Base-by-base conservation (phyloP, 2,888 invertebrate species). In the Pseudeuparius sepicola region DNA sequence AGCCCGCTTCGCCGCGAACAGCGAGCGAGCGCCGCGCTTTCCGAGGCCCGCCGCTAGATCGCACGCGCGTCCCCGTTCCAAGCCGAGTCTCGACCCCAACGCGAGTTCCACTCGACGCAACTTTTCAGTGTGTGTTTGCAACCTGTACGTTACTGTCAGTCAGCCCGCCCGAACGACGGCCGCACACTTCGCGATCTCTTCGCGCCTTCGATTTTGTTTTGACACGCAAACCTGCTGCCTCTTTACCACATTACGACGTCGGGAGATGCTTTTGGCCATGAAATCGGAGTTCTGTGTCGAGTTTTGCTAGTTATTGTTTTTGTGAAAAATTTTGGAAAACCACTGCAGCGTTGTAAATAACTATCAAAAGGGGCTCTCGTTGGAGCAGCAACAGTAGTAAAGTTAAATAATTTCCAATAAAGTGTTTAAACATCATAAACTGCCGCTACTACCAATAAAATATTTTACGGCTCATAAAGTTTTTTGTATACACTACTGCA, bases 101-200 rank as follows among this genome's bases (percentile, higher is more conserved):
- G 61, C 59, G 59, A 61, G 56, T 48, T 50, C 45, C 48, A 50
- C 54, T 59, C n/a, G n/a, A n/a, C n/a, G n/a, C n/a, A n/a, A 59
- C 63, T 64, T 61, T 66, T 68, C 69, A 68, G 68, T 68, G 61
- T 66, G 64, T 65, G 66, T 57, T 64, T 51, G 56, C 53, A n/a
- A n/a, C n/a, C n/a, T n/a, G n/a, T n/a, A n/a, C n/a, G n/a, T n/a
- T n/a, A n/a, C n/a, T 54, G 59, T 54, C 52, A 54, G 54, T 54
- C 42, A 50, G 48, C 34, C 37, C 36, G 49, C 43, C 47, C 48
- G 44, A 47, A 47, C 51, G 48, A 45, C 48, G 49, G 47, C 46
- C 46, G 49, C 50, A 51, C 49, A 56, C 48, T 52, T 52, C 57
- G 59, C 57, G 57, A 55, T 50, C 50, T 48, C 39, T 32, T 41